These are phyloP conservation scores for Fregetta grallaria DNA, from an alignment of 2,113 vertebrate species.

Conservation along the genomic window DNA sequence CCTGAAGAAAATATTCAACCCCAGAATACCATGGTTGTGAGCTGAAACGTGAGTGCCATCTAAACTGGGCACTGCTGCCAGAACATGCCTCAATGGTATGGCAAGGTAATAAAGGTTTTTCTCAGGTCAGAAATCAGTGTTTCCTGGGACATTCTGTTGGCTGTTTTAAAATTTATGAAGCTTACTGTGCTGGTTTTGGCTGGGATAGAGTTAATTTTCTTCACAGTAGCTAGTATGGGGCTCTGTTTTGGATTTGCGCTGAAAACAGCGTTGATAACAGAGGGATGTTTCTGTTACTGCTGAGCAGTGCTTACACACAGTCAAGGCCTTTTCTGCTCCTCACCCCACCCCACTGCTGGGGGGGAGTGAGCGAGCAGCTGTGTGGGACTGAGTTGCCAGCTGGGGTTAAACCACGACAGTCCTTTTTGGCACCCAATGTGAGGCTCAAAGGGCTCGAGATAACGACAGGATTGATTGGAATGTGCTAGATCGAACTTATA, in stretches of 20 bases:
- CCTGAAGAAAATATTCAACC: neutral
- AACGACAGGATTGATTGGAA: neutral
- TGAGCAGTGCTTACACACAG: neutral
- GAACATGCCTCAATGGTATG: neutral
- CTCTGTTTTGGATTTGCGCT: neutral
- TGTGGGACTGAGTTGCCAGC: neutral
- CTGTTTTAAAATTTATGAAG: neutral
- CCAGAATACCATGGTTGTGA: neutral
- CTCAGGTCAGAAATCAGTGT: neutral
- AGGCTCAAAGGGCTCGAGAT: neutral
- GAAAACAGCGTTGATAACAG: neutral
- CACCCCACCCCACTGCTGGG: no score
- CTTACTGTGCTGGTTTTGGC: neutral
- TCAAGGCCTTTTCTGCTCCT: neutral
- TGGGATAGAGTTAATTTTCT: neutral
- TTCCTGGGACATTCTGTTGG: neutral
- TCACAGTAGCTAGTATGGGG: no score
- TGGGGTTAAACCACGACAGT: neutral
- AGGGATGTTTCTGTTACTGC: neutral
- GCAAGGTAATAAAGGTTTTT: neutral
- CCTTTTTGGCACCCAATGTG: neutral
- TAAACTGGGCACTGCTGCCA: neutral
- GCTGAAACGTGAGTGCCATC: neutral
- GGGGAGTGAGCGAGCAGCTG: neutral
- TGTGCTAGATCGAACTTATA: neutral